A percentile compares a stretch with the other conserved stretches of the same genome.
phyloP scores from a whole-genome alignment of 1,140 invertebrate species.

The Heliconius himera region DNA sequence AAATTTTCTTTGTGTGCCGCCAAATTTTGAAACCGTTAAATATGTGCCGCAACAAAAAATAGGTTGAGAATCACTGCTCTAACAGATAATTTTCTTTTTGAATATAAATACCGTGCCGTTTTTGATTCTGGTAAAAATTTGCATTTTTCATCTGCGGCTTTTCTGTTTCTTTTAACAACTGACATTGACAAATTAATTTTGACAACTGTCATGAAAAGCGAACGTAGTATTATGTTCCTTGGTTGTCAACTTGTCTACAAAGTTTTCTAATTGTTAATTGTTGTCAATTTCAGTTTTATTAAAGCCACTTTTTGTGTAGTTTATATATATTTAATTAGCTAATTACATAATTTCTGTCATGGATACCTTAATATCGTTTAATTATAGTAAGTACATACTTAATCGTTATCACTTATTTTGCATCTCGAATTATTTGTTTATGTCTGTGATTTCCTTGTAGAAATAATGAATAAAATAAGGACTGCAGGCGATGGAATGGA shows the following conservation, averaged over 20 bases:
- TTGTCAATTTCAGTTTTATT: background rate
- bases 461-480: constrained; percentile 70
- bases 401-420: background rate
- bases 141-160: background rate
- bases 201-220: background rate
- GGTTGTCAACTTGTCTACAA: background rate
- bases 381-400: constrained; percentile 53
- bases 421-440: constrained; percentile 3
- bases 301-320: background rate
- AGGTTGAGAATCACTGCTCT: no score
- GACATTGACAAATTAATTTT: background rate
- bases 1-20: no score
- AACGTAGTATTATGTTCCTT: background rate
- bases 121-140: no score
- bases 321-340: background rate
- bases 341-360: constrained; percentile 31
- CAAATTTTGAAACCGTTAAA: no score
- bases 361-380: constrained; percentile 53
- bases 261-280: background rate
- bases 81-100: no score
- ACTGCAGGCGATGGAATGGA: constrained; percentile 84
- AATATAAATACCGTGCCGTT: no score
- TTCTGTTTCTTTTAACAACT: background rate
- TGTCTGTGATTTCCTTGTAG: constrained; percentile 44
- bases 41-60: no score